Conservation (phyloP, 2,113 vertebrate genomes). For the Progne subis region DNA sequence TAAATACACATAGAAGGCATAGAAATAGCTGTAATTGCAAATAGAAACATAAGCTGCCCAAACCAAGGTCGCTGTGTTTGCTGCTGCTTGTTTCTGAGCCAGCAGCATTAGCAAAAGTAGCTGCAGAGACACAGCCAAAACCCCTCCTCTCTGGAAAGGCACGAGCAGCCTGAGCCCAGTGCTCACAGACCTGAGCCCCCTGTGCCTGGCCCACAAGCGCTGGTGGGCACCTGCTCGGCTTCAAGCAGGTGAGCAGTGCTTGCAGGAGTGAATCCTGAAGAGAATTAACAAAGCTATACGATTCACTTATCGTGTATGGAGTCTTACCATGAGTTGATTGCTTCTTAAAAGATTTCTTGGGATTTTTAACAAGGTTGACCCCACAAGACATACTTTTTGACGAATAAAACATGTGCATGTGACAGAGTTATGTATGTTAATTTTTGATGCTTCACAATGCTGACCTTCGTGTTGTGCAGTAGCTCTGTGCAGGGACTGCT, state of each 20-base stretch:
- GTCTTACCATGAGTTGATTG: background rate
- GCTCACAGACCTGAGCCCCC: background rate
- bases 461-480: background rate
- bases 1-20: constrained; percentile 31
- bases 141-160: background rate
- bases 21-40: constrained; percentile 38
- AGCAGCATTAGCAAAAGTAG: background rate
- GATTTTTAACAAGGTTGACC: constrained; percentile 48
- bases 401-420: constrained; percentile 62
- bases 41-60: background rate
- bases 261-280: background rate
- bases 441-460: constrained; percentile 4
- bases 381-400: constrained; percentile 38
- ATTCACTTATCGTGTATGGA: constrained; percentile 23
- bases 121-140: background rate
- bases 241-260: background rate
- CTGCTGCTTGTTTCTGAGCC: constrained; percentile 19
- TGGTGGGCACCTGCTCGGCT: background rate
- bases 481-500: background rate
- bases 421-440: constrained; percentile 47
- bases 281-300: constrained; percentile 31
- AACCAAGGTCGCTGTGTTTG: background rate
- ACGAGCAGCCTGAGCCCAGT: rapidly evolving
- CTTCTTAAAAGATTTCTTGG: constrained; percentile 31
- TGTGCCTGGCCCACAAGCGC: background rate